These are phyloP conservation scores for Alcedo quadribrachys DNA, from an alignment of 2,797 vertebrate genomes.

Conservation along the genomic window DNA sequence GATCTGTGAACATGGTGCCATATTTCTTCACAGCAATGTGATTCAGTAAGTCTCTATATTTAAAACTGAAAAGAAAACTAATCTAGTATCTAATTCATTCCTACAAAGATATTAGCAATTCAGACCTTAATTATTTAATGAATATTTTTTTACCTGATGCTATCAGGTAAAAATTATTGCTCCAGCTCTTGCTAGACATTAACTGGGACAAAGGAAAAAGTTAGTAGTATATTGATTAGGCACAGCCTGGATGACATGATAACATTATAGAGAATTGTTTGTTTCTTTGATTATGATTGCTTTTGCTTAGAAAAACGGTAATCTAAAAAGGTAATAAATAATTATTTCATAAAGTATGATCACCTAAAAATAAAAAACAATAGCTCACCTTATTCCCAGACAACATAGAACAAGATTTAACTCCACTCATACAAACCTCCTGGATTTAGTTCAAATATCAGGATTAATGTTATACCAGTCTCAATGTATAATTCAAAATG, in stretches of 20 bases:
- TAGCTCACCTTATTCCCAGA: neutral
- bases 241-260: neutral
- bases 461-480: neutral
- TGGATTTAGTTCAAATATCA: neutral
- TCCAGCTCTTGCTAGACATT: neutral
- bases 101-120: neutral
- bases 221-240: neutral
- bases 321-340: conserved; percentile 37
- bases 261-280: neutral
- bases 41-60: neutral
- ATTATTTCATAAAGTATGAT: neutral
- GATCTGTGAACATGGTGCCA: neutral
- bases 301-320: neutral
- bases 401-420: neutral
- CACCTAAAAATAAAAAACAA: neutral
- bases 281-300: neutral
- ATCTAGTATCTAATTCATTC: conserved; percentile 11
- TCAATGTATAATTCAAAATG: neutral
- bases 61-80: neutral
- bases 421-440: neutral
- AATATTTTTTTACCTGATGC: neutral
- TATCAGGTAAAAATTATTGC: neutral
- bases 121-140: conserved; percentile 31
- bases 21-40: neutral
- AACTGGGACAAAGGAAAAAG: conserved; percentile 5